These are phyloP conservation scores for Montipora efflorescens DNA, from an alignment of 64 coral and sea anemone species.

Conservation along the genomic window DNA sequence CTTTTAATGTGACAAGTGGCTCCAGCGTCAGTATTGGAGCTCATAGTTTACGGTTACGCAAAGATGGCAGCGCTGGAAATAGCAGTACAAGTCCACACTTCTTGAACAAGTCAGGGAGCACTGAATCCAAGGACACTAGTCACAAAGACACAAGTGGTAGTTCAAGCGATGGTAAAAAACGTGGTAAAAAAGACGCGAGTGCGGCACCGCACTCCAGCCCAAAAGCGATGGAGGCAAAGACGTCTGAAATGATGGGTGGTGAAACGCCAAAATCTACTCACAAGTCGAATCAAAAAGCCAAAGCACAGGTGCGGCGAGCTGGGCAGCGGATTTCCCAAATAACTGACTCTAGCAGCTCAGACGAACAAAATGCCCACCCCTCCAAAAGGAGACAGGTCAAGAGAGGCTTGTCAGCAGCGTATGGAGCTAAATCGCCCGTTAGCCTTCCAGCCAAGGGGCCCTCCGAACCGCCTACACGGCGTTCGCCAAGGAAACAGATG, in stretches of 20 bases:
- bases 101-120: slow-evolving; percentile 12
- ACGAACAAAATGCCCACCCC: slow-evolving; percentile 18
- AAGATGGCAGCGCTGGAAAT: background rate
- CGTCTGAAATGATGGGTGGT: background rate
- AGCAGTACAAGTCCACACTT: background rate
- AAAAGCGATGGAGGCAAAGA: background rate
- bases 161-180: slow-evolving; percentile 16
- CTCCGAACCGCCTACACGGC: background rate
- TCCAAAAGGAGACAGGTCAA: slow-evolving; percentile 27
- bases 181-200: background rate
- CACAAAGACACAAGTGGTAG: slow-evolving; percentile 60
- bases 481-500: slow-evolving; percentile 49
- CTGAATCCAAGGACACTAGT: slow-evolving; percentile 24
- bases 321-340: slow-evolving; percentile 10
- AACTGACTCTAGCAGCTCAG: slow-evolving; percentile 68
- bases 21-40: slow-evolving; percentile 52
- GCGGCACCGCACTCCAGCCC: slow-evolving; percentile 6
- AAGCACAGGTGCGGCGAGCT: slow-evolving; percentile 15
- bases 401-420: slow-evolving; percentile 48
- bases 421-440: background rate
- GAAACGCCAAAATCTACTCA: slow-evolving; percentile 79
- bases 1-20: slow-evolving; percentile 36
- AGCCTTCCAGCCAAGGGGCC: background rate
- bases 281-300: slow-evolving; percentile 25
- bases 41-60: slow-evolving; percentile 21